Evolutionary conservation across 2,888 invertebrate genomes (phyloP).

Genomic region (Desoria tigrina): DNA sequence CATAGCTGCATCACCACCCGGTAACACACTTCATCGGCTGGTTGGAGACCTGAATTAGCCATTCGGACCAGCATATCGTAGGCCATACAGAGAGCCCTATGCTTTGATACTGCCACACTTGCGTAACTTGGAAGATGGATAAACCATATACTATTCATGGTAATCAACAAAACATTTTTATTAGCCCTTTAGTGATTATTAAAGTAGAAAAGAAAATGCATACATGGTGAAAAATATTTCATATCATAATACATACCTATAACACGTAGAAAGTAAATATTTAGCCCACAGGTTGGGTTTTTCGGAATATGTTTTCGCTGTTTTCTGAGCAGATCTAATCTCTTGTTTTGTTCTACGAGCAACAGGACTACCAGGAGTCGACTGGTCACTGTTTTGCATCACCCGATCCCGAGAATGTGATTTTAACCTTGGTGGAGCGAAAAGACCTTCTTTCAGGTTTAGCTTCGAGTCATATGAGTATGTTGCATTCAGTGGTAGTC

Average conservation of each 20-base stretch:
- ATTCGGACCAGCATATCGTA: constrained; percentile 85
- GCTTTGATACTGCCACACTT: constrained; percentile 69
- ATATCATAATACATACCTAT: constrained; percentile 60
- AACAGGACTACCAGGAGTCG: constrained; percentile 79
- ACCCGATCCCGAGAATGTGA: constrained; percentile 44
- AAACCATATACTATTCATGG: constrained; percentile 87
- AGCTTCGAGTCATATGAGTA: constrained; percentile 55
- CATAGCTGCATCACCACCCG: constrained; percentile 98
- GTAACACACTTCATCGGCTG: constrained; percentile 96
- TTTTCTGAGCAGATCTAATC: constrained; percentile 85
- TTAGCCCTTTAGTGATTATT: too few species aligned
- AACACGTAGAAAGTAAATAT: constrained; percentile 82
- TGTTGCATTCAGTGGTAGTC: constrained; percentile 56
- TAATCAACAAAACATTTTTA: too few species aligned
- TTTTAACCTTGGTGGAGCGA: constrained; percentile 45
- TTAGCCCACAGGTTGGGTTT: constrained; percentile 90
- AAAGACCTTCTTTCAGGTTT: constrained; percentile 47
- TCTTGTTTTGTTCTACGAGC: constrained; percentile 93
- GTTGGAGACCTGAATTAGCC: constrained; percentile 75
- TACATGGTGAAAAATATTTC: too few species aligned
- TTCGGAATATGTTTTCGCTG: constrained; percentile 66
- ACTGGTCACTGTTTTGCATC: constrained; percentile 40
- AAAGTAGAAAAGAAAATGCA: too few species aligned
- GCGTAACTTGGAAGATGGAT: constrained; percentile 86
- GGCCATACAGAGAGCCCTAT: constrained; percentile 75